These are phyloP conservation scores for Clinocottus analis DNA, from an alignment of 2,113 vertebrate species.

Conservation along the genomic window DNA sequence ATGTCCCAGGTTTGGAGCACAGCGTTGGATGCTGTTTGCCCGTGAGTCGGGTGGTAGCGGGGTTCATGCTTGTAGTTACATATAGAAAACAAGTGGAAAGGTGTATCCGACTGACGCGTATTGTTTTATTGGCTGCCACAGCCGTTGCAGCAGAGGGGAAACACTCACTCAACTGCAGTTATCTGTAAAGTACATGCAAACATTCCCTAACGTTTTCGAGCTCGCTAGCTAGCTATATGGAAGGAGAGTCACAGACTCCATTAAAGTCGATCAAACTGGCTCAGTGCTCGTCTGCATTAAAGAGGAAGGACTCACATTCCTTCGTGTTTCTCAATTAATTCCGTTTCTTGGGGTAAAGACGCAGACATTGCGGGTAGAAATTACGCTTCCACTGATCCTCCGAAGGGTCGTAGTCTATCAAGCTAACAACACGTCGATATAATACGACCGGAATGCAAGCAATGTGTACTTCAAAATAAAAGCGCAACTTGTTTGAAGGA, in stretches of 20 bases:
- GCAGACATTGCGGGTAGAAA: neutral
- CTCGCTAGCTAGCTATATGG: neutral
- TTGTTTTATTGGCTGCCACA: no score
- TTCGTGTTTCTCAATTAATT: slow-evolving; percentile 85
- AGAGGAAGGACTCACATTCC: slow-evolving; percentile 85
- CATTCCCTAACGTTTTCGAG: no score
- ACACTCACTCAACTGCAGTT: no score
- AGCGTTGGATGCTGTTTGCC: no score
- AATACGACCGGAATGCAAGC: neutral
- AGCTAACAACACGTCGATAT: neutral
- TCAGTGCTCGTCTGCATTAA: neutral
- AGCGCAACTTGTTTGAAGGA: neutral
- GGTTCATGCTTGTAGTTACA: neutral
- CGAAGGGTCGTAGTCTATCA: neutral
- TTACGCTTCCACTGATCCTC: no score
- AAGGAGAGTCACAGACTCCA: neutral
- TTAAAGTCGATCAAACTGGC: neutral
- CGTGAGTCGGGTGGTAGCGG: no score
- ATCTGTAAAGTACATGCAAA: neutral
- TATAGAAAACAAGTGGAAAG: neutral
- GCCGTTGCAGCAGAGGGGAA: no score
- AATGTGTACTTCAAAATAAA: slow-evolving; percentile 3
- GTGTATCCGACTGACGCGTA: no score
- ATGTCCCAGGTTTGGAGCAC: no score
- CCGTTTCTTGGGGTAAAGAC: slow-evolving; percentile 72